Percentiles rank a stretch among this genome's conserved stretches.
Conservation (phyloP, 2,888 invertebrate species). For the Hipparchia semele region DNA sequence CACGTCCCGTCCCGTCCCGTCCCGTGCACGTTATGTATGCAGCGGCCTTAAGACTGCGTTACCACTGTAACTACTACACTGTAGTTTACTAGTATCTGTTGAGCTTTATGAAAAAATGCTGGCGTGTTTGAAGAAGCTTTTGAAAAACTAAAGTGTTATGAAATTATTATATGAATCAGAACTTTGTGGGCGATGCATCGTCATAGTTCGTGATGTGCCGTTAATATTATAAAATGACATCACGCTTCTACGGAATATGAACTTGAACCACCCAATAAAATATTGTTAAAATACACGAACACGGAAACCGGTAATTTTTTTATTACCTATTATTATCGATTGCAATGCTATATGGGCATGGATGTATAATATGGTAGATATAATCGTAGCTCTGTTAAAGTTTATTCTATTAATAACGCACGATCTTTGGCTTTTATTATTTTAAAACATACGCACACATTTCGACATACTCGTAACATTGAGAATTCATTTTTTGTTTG, state of each 20-base stretch:
- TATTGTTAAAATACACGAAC: constrained; percentile 2
- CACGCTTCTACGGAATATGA: constrained; percentile 25
- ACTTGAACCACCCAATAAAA: constrained; percentile 36
- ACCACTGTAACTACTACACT: too few relatives aligned
- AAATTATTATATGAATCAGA: constrained; percentile 37
- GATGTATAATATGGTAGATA: neutral
- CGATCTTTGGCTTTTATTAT: too few relatives aligned
- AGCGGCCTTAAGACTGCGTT: too few relatives aligned
- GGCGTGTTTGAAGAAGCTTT: constrained; percentile 21
- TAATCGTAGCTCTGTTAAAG: too few relatives aligned
- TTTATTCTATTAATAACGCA: too few relatives aligned
- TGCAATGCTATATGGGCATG: neutral
- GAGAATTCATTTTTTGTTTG: neutral
- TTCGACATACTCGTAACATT: neutral
- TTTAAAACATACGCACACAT: too few relatives aligned
- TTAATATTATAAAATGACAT: constrained; percentile 31
- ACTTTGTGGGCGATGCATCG: constrained; percentile 40
- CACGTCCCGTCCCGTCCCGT: too few relatives aligned
- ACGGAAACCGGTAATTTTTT: neutral
- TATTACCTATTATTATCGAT: neutral
- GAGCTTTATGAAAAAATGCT: constrained; percentile 20
- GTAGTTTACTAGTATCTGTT: constrained; percentile 13
- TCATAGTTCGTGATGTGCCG: constrained; percentile 36
- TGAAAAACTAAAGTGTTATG: constrained; percentile 37
- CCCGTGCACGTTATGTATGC: too few relatives aligned